A percentile compares a stretch with the other conserved stretches of the same genome.
Conservation (phyloP, 1,140 invertebrate species). For the Anastatus disparis region DNA sequence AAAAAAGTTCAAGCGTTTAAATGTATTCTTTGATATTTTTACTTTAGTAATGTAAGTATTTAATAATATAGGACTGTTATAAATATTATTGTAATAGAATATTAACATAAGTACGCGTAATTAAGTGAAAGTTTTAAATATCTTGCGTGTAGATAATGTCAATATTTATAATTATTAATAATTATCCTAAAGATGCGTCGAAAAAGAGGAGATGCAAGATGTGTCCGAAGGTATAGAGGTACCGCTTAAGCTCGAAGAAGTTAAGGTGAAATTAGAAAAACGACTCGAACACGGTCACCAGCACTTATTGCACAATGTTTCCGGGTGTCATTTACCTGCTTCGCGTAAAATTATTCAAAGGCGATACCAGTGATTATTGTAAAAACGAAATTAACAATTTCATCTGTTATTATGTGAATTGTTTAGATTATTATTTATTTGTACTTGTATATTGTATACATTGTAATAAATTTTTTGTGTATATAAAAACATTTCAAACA, state of each 20-base stretch:
- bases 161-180: background rate
- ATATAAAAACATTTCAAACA: too few relatives aligned
- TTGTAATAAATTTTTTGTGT: too few relatives aligned
- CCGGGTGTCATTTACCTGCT: conserved; percentile 67
- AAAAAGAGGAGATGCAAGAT: conserved; percentile 67
- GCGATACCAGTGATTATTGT: conserved; percentile 62
- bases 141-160: background rate
- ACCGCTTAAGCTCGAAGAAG: conserved; percentile 59
- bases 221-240: conserved; percentile 64
- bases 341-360: conserved; percentile 68
- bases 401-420: too few relatives aligned
- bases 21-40: background rate
- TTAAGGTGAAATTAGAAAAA: conserved; percentile 56
- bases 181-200: conserved; percentile 61
- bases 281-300: conserved; percentile 58
- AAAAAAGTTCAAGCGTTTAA: too few relatives aligned
- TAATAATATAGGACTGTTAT: background rate
- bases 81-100: too few relatives aligned
- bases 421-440: too few relatives aligned
- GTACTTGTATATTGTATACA: too few relatives aligned
- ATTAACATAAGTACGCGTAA: too few relatives aligned
- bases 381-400: too few relatives aligned
- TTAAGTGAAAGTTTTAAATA: too few relatives aligned
- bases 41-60: background rate
- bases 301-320: conserved; percentile 67